A percentile compares a stretch with the other conserved stretches of the same genome.
phyloP scores from a whole-genome alignment of 2,113 vertebrate genomes.

The Numenius arquata region DNA sequence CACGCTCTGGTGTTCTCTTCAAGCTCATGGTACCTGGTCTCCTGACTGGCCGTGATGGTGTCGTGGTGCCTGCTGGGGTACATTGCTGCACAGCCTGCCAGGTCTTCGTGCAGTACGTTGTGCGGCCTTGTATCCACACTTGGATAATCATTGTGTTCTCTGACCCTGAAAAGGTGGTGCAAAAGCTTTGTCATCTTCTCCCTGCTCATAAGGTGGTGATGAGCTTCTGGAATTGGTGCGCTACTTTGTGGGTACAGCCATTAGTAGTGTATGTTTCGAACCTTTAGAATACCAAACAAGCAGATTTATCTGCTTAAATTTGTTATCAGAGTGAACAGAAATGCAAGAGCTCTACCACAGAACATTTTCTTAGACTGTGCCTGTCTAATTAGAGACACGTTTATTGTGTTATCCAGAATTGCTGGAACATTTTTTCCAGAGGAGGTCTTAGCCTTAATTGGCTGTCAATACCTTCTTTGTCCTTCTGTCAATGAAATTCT shows the following conservation, averaged over 20 bases:
- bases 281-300: not conserved
- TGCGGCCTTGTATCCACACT: not conserved
- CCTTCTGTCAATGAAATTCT: not conserved
- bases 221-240: not conserved
- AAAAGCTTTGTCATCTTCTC: not conserved
- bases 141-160: not conserved
- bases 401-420: not conserved
- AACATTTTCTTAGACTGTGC: not conserved
- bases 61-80: not conserved
- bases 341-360: not conserved
- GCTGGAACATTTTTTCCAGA: not conserved
- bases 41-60: not conserved
- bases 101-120: not conserved
- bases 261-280: not conserved
- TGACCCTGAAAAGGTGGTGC: not conserved
- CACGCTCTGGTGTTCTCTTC: fast-evolving
- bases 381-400: not conserved
- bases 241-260: not conserved
- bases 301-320: not conserved
- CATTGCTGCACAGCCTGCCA: not conserved
- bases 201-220: not conserved
- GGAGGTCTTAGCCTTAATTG: not conserved
- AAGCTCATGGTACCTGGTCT: not conserved
- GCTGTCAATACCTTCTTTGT: not conserved
- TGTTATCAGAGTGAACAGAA: not conserved